phyloP scores from a whole-genome alignment of 2,888 invertebrate genomes.

The Acrobasis repandana region DNA sequence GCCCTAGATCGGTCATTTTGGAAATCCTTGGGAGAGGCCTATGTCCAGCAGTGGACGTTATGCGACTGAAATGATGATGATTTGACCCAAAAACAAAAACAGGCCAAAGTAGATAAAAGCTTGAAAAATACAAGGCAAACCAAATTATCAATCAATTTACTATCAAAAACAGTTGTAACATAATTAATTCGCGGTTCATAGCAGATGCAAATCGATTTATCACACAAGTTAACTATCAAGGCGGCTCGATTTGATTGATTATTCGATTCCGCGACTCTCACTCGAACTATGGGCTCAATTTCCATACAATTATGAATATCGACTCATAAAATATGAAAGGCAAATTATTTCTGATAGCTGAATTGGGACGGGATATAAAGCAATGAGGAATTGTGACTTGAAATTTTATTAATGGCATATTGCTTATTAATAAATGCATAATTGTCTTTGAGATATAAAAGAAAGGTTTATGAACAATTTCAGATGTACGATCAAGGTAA shows the following conservation, averaged over 20 bases:
- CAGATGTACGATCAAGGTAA: too few relatives aligned
- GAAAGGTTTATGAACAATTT: too few relatives aligned
- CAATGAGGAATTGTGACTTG: background rate
- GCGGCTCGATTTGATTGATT: conserved; percentile 6
- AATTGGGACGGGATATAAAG: background rate
- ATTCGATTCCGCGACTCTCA: conserved; percentile 12
- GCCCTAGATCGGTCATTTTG: too few relatives aligned
- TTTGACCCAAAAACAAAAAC: too few relatives aligned
- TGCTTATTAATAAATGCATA: too few relatives aligned
- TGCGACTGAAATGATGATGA: too few relatives aligned
- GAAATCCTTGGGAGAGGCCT: too few relatives aligned
- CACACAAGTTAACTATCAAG: background rate
- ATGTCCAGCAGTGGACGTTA: too few relatives aligned
- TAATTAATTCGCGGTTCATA: background rate
- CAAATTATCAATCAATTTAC: background rate
- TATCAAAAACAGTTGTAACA: background rate
- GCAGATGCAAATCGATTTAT: background rate
- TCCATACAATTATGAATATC: conserved; percentile 21
- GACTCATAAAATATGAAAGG: conserved; percentile 20
- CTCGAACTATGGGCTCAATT: conserved; percentile 16
- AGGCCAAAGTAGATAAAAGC: background rate
- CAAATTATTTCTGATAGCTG: conserved; percentile 6
- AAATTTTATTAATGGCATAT: background rate
- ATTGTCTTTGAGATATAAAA: too few relatives aligned
- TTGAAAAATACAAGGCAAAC: background rate